Conservation (phyloP, 2,797 vertebrate genomes). For the Melanogrammus aeglefinus region DNA sequence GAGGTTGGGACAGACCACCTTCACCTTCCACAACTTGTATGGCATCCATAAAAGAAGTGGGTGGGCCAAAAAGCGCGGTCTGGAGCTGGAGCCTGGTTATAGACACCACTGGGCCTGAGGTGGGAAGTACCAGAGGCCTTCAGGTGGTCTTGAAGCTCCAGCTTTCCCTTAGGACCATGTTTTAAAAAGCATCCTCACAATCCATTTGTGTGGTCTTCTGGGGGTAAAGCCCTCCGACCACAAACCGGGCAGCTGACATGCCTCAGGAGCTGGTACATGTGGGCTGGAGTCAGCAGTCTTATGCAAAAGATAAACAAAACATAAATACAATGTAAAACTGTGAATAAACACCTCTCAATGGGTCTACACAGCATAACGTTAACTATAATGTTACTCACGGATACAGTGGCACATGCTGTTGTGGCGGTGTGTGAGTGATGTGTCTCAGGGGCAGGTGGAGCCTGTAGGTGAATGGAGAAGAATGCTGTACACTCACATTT, state of each 20-base stretch:
- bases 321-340: no score
- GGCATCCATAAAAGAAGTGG: conserved; percentile 23
- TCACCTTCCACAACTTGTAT: conserved; percentile 18
- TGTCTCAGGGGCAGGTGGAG: no score
- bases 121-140: conserved; percentile 16
- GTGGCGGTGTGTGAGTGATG: no score
- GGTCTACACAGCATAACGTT: no score
- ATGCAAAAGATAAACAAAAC: no score
- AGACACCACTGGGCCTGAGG: conserved; percentile 2
- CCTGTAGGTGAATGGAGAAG: no score
- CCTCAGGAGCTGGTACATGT: no score
- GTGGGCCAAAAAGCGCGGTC: conserved; percentile 18
- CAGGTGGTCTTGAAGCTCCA: conserved; percentile 7
- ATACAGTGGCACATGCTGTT: no score
- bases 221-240: conserved; percentile 15
- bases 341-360: no score
- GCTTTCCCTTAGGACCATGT: background rate
- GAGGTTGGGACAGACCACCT: conserved; percentile 14
- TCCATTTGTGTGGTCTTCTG: conserved; percentile 10
- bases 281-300: no score
- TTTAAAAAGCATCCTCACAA: background rate
- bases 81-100: conserved; percentile 17
- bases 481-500: no score
- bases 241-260: conserved; percentile 4
- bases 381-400: no score